A percentile compares a stretch with the other conserved stretches of the same genome.
phyloP scores from a whole-genome alignment of 2,888 invertebrate species.

The Cinara cedri region DNA sequence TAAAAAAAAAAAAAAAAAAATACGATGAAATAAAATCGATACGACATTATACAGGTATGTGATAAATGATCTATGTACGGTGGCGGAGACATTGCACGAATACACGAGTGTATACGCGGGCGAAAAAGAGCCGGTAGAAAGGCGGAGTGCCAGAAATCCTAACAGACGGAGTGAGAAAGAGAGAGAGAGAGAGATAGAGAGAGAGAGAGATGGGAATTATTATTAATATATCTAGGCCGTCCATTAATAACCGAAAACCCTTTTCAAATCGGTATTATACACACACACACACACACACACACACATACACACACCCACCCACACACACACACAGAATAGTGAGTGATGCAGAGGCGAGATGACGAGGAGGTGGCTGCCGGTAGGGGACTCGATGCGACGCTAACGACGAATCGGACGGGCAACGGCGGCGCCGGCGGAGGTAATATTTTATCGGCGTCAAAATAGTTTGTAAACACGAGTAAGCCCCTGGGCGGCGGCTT shows the following conservation, averaged over 20 bases:
- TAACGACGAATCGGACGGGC: conserved; percentile 30
- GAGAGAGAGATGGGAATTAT: not conserved
- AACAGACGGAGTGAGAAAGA: not conserved
- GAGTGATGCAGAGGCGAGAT: not conserved
- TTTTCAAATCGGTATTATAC: not conserved
- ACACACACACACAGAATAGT: no score
- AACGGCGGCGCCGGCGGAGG: conserved; percentile 24
- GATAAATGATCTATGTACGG: no score
- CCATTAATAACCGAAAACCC: conserved; percentile 37
- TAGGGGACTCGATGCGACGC: not conserved
- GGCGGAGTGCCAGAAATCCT: no score
- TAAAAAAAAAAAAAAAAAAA: not conserved
- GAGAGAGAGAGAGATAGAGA: not conserved
- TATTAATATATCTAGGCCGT: conserved; percentile 40
- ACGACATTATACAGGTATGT: no score
- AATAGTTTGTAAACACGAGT: conserved; percentile 28
- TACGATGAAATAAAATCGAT: not conserved
- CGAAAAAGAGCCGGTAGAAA: no score
- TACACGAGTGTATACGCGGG: no score
- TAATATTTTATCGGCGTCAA: conserved; percentile 49
- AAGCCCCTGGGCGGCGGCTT: conserved; percentile 3
- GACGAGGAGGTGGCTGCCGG: not conserved
- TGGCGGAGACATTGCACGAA: no score
- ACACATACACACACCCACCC: no score
- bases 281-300: no score